Evolutionary conservation across 1,140 invertebrate species (phyloP).

Genomic region (Leptonema lineaticorne): DNA sequence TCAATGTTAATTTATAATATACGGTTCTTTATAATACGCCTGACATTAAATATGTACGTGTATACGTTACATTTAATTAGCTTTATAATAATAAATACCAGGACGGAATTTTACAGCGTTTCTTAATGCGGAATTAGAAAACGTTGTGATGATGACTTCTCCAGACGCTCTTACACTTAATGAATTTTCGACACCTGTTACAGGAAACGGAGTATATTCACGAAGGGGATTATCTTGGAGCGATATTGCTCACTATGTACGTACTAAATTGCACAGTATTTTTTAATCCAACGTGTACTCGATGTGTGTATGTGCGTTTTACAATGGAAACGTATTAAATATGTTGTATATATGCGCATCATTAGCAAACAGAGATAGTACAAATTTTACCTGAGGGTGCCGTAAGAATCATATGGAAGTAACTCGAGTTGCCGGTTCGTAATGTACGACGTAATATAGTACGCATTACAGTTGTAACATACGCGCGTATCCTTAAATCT

Average conservation of each 20-base stretch:
- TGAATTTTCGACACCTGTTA: slow-evolving; percentile 11
- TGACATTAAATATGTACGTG: no score
- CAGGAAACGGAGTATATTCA: not conserved
- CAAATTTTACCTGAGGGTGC: slow-evolving; percentile 2
- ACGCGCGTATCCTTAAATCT: no score
- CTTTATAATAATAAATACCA: no score
- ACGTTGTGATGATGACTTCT: not conserved
- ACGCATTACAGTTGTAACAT: not conserved
- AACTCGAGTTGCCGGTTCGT: not conserved
- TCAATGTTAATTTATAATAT: no score
- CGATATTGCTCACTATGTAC: not conserved
- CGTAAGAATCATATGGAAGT: not conserved
- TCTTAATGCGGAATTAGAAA: not conserved
- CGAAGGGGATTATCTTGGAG: slow-evolving; percentile 4
- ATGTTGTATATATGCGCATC: not conserved
- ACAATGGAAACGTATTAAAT: not conserved
- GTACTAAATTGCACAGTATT: not conserved
- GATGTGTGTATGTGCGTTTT: not conserved
- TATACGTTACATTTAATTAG: no score
- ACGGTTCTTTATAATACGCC: no score
- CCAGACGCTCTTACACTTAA: not conserved
- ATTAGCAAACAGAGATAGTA: not conserved
- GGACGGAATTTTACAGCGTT: not conserved
- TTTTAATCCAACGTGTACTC: no score
- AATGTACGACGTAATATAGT: not conserved